Percentiles rank a stretch among this genome's conserved stretches.
These are phyloP conservation scores for Xiphydria camelus DNA, from an alignment of 2,888 invertebrate genomes.

Conservation along the genomic window DNA sequence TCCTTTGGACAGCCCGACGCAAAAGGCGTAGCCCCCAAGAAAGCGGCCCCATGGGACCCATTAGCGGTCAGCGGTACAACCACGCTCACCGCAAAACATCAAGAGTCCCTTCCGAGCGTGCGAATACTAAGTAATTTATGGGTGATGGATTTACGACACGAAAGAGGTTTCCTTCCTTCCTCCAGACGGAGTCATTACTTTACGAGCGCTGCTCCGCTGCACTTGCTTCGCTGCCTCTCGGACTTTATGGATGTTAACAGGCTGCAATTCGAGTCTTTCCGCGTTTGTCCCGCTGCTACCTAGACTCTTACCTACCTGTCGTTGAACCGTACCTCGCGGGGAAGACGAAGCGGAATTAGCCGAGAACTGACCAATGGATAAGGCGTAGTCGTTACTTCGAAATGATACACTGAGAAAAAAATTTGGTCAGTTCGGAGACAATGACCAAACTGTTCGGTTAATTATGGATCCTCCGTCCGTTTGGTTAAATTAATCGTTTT, in stretches of 20 bases:
- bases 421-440: too few species aligned
- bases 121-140: conserved; percentile 46
- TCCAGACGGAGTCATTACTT: conserved; percentile 31
- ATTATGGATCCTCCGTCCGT: too few species aligned
- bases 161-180: conserved; percentile 26
- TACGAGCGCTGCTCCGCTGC: conserved; percentile 19
- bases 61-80: conserved; percentile 41
- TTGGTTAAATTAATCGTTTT: too few species aligned
- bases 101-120: conserved; percentile 25
- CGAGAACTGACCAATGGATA: background rate
- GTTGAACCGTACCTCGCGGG: too few species aligned
- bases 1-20: background rate
- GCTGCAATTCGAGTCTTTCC: conserved; percentile 21
- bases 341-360: background rate
- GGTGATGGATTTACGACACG: conserved; percentile 27
- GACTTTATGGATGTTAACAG: conserved; percentile 12
- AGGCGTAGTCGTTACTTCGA: background rate
- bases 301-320: too few species aligned
- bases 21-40: conserved; percentile 1
- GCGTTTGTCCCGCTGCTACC: too few species aligned
- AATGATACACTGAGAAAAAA: too few species aligned
- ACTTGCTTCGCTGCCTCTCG: background rate
- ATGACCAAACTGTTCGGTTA: too few species aligned
- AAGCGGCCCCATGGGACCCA: conserved; percentile 32
- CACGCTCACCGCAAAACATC: conserved; percentile 41